Percentiles rank a stretch among this genome's conserved stretches.
Conservation (phyloP, 2,113 vertebrate genomes). For the Anthoscopus minutus region DNA sequence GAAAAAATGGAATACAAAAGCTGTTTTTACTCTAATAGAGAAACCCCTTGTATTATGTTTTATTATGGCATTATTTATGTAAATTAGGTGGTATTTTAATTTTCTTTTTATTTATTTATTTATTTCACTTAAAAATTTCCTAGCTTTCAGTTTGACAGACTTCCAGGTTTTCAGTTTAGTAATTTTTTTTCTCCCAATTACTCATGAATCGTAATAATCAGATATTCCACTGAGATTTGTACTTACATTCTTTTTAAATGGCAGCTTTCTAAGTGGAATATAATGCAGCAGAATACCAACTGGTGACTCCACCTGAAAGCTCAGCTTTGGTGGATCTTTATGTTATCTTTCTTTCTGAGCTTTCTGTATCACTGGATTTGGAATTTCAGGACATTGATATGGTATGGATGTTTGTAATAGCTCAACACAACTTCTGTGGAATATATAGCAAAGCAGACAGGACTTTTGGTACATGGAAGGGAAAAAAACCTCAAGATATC, state of each 20-base stretch:
- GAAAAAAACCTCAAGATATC: accelerated
- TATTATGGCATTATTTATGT: neutral
- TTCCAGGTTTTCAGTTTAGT: neutral
- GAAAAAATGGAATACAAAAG: neutral
- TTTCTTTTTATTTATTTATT: neutral
- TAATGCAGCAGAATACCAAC: neutral
- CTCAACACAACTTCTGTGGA: neutral
- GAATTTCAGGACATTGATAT: neutral
- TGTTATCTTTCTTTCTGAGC: neutral
- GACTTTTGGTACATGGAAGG: neutral
- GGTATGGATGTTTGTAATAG: neutral
- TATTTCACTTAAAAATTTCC: neutral
- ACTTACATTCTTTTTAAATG: neutral
- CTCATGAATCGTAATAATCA: neutral
- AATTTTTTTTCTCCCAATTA: neutral
- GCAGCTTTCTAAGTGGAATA: neutral
- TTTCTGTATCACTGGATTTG: neutral
- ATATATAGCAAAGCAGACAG: neutral
- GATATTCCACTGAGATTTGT: neutral
- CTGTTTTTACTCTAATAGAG: neutral
- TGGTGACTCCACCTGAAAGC: neutral
- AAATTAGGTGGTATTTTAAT: neutral
- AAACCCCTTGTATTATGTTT: neutral
- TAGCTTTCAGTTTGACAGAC: neutral
- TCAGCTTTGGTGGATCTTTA: neutral